Evolutionary conservation across 2,113 vertebrate species (phyloP).

Genomic region (Podocnemis expansa): DNA sequence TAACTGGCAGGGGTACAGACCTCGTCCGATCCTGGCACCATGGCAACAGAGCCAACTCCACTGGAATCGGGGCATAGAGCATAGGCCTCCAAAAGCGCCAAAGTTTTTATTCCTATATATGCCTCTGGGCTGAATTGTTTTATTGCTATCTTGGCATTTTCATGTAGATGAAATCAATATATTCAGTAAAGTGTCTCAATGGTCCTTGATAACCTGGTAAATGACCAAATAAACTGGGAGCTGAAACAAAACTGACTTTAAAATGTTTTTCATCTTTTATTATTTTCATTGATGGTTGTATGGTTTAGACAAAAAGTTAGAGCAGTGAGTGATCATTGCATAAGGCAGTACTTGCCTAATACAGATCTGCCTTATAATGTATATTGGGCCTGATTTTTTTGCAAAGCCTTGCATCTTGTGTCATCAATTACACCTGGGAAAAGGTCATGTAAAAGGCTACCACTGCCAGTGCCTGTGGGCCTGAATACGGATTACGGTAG

Average conservation of each 20-base stretch:
- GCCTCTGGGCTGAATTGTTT: not conserved
- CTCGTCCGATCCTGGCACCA: no score
- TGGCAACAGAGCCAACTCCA: no score
- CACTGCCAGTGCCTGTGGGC: not conserved
- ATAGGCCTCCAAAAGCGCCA: no score
- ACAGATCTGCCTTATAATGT: not conserved
- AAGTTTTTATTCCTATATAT: not conserved
- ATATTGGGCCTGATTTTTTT: not conserved
- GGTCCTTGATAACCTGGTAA: conserved; percentile 5
- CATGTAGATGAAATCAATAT: conserved; percentile 23
- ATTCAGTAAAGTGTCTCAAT: not conserved
- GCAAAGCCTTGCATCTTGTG: not conserved
- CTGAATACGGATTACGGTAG: not conserved
- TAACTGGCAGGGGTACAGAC: no score
- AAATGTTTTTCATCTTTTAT: conserved; percentile 12
- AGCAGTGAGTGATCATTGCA: not conserved
- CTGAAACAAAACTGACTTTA: conserved; percentile 16
- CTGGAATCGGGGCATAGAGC: no score
- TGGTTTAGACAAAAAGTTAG: not conserved
- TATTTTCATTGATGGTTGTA: not conserved
- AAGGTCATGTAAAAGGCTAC: not conserved
- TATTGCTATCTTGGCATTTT: conserved; percentile 26
- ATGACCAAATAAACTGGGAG: conserved; percentile 38
- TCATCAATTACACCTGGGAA: not conserved
- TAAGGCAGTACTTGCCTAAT: not conserved